Percentiles rank a stretch among this genome's conserved stretches.
Conservation (phyloP, 1,140 invertebrate genomes). For the Diuraphis noxia region DNA sequence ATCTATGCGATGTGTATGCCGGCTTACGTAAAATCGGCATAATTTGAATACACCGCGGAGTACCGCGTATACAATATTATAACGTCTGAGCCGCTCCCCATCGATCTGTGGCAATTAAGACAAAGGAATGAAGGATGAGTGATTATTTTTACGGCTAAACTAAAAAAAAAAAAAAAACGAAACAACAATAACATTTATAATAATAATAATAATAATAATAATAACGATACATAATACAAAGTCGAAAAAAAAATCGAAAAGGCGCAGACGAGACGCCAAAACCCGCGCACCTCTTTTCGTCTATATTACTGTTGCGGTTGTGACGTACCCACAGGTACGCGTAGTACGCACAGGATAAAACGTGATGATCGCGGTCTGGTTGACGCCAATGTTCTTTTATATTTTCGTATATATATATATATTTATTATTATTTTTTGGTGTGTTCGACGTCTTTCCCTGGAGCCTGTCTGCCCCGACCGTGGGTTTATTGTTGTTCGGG, state of each 20-base stretch:
- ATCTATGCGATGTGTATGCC: no score
- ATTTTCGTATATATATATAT: not conserved
- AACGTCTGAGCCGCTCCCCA: not conserved
- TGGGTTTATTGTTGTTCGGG: not conserved
- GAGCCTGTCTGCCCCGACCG: slow-evolving; percentile 35
- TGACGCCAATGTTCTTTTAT: slow-evolving; percentile 26
- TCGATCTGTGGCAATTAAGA: slow-evolving; percentile 8
- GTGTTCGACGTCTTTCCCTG: not conserved
- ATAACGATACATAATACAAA: not conserved
- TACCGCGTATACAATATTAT: not conserved
- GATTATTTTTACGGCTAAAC: slow-evolving; percentile 3
- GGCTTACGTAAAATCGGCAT: not conserved
- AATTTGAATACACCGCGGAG: not conserved
- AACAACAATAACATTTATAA: not conserved
- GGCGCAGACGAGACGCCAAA: slow-evolving; percentile 33
- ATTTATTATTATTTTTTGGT: not conserved
- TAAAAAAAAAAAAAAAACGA: slow-evolving; percentile 3
- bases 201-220: not conserved
- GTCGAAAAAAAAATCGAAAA: not conserved
- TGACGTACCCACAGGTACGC: not conserved
- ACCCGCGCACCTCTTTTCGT: not conserved
- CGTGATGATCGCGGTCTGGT: not conserved
- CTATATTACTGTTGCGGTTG: not conserved
- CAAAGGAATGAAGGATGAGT: not conserved
- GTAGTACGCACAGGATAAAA: not conserved